Base-by-base conservation (phyloP, 2,888 invertebrate genomes). In the Timema podura region DNA sequence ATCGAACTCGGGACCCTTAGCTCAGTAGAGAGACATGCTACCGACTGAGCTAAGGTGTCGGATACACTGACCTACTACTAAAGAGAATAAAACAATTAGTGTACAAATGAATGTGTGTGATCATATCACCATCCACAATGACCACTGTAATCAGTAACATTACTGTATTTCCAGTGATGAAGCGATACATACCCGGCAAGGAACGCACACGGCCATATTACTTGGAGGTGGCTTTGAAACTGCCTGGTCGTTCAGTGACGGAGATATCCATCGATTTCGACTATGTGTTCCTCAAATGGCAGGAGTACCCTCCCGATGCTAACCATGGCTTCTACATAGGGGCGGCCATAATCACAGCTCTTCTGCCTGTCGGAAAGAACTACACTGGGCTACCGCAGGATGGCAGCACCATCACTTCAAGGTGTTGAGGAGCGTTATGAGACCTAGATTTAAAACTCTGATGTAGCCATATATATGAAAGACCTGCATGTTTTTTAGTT, bases 301-400 rank as follows among this genome's bases (percentile, higher is more conserved):
- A 96, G 77, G 98, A 99, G 81, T 99, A 99, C 83, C 99, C 98
- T 13, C 99, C 99, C 0, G 99, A 99, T 87, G 98, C 99, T 0
- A 98, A 98, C 84, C 98, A 98, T 82, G 99, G 99, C 0, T 97
- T 98, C 82, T 96, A 97, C 79, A 88, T 98, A 77, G 94, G 95
- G 6, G 91, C 97, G 48, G 93, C 96, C 16, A 86, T 95, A 65
- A 87, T 98, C 71, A 88, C 92, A 48, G 89, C 91, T 5, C 83
- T 89, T 73, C 81, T 97, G 74, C 93, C 95, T 0, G 84, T 89
- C 68, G 91, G 91, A 8, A 87, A 88, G 74, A 92, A 95, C 81
- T 93, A 90, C 79, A 91, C 93, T 0, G 88, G 91, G 30, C 79
- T 92, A 64, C 92, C 93, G 6, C 82, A 88, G 70, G 88, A 90